Base-by-base conservation (phyloP, 2,797 vertebrate genomes). In the Glyptemys insculpta region DNA sequence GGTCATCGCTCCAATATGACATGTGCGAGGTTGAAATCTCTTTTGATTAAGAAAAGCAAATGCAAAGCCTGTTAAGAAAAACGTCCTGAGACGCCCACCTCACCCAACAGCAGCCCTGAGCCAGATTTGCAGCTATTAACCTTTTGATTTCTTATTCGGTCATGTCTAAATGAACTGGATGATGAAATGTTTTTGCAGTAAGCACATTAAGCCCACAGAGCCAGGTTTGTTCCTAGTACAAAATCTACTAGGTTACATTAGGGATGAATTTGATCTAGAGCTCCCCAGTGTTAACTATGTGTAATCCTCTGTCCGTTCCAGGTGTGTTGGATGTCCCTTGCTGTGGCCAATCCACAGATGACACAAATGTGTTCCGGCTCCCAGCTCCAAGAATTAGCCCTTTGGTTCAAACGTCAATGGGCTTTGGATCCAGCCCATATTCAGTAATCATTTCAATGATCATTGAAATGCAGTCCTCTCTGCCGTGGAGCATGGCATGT, bases 1-100 rank as follows among this genome's bases (percentile, higher is more conserved):
- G 96, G 94, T 89, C 5, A 0, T 95, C 89, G 92, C 94, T 97
- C 80, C 93, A 94, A 96, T 97, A 97, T 72, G 91, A 91, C 92
- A 85, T 79, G 90, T 89, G 53, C 81, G 88, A 81, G 56, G 86
- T 68, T n/a, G 12, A 94, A 89, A 91, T 97, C 90, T 94, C 82
- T 94, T 97, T 95, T 87, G 72, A 91, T 95, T 97, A 85, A 94
- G 92, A 87, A 95, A 85, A 93, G 82, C 87, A 92, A 92, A 96
- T 95, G 82, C 78, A 93, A 95, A 95, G 86, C 89, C 94, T 0
- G 0, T 86, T 96, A 96, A 86, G 62, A 80, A 81, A 41, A 83
- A 76, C 52, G 93, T 94, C 90, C 86, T 80, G 81, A 95, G 76
- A 90, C 91, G 57, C 79, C 83, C 92, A 96, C 79, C 41, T 37